Evolutionary conservation across 2,797 vertebrate species (phyloP).

Genomic region (Mallotus villosus): DNA sequence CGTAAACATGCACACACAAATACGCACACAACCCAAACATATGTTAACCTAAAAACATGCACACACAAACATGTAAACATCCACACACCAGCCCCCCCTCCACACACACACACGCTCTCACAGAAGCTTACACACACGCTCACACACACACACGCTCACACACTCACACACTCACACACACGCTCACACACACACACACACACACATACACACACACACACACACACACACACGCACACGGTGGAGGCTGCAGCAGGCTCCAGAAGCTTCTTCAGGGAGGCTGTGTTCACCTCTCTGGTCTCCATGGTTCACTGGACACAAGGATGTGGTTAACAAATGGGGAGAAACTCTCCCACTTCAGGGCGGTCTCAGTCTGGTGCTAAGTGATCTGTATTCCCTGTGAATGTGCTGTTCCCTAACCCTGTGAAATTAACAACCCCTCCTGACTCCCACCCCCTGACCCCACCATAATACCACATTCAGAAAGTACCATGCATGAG

Average conservation of each 20-base stretch:
- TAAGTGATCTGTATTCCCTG: constrained; percentile 99
- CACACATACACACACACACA: constrained; percentile 47
- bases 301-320: constrained; percentile 85
- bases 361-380: constrained; percentile 87
- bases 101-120: too few relatives aligned
- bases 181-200: constrained; percentile 57
- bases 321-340: constrained; percentile 97
- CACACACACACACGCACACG: constrained; percentile 42
- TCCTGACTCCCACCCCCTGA: constrained; percentile 91
- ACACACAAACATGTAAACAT: constrained; percentile 32
- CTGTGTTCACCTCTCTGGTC: constrained; percentile 81
- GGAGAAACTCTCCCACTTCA: constrained; percentile 79
- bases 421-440: constrained; percentile 99
- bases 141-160: too few relatives aligned
- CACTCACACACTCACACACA: too few relatives aligned
- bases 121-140: too few relatives aligned
- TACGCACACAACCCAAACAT: neutral
- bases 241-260: constrained; percentile 74
- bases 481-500: constrained; percentile 98
- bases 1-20: constrained; percentile 28
- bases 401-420: constrained; percentile 99
- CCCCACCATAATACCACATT: constrained; percentile 98
- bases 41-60: too few relatives aligned
- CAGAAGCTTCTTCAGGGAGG: constrained; percentile 79
- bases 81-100: too few relatives aligned